Base-by-base conservation (phyloP, 2,888 invertebrate genomes). In the Hesperia comma region DNA sequence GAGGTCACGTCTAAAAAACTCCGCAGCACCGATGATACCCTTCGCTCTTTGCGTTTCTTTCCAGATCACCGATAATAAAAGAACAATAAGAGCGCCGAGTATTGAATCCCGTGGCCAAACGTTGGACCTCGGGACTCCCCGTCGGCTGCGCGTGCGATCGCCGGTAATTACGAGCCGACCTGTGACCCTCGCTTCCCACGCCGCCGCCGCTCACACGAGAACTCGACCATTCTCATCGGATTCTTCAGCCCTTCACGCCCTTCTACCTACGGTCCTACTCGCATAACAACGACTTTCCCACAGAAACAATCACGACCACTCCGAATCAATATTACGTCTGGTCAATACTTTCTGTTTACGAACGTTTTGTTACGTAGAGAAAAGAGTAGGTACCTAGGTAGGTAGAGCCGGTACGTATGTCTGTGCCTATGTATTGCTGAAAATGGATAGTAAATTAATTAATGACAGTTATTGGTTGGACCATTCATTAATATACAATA, bases 141-240 rank as follows among this genome's bases (percentile, higher is more conserved):
- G 73, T 69, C 70, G 67, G 75, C 43, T 77, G 80, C 79, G 79
- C 80, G 78, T 77, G 81, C 79, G 74, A 69, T 72, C 74, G 77
- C 78, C 79, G 79, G 81, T 87, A 89, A 92, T 92, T 88, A 89
- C 83, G 84, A 81, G 82, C 70, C 86, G 91, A 92, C 91, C 92
- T 78, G 76, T 75, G 75, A 75, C 83, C 77, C 71, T 49, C 68
- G 74, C 79, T 84, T 89, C 90, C 87, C 91, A 89, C 88, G 86
- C 82, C 81, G 74, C 75, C 73, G 71, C 70, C 74, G 79, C 89
- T 92, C 92, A 89, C 92, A 91, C 88, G 91, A 86, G 90, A 91
- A 88, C 82, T 74, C 76, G 72, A 70, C 73, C 83, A 82, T 91
- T 92, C 91, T 85, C 91, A 91, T 85, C 84, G 86, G 88, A 88